Conservation (phyloP, 2,113 vertebrate species). For the Neogale vison region DNA sequence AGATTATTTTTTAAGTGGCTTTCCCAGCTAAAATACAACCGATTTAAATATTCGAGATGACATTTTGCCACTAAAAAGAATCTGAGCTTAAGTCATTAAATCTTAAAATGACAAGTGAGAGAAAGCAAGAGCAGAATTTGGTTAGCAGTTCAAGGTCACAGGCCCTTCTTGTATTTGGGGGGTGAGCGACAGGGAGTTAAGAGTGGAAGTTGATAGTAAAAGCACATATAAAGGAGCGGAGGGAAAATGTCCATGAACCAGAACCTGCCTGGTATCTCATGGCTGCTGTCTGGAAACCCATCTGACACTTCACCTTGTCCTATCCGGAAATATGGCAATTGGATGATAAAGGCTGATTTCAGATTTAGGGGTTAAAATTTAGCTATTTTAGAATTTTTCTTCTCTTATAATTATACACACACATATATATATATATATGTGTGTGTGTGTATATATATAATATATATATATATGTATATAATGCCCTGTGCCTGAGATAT, state of each 20-base stretch:
- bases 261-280: not conserved
- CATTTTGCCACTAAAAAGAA: slow-evolving; percentile 16
- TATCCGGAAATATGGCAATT: slow-evolving; percentile 32
- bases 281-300: not conserved
- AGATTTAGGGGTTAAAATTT: not conserved
- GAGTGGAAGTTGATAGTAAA: not conserved
- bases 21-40: slow-evolving; percentile 10
- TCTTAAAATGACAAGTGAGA: slow-evolving; percentile 12
- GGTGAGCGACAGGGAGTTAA: not conserved
- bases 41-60: slow-evolving; percentile 41
- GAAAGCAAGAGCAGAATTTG: not conserved
- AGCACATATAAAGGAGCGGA: not conserved
- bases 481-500: too few relatives aligned
- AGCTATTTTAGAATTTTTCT: slow-evolving; percentile 1
- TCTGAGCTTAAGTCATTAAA: slow-evolving; percentile 38
- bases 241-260: not conserved
- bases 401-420: not conserved
- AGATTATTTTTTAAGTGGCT: slow-evolving; percentile 9
- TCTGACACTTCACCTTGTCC: not conserved
- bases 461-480: not conserved
- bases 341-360: not conserved
- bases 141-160: not conserved
- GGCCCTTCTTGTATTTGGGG: not conserved
- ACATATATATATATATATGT: not conserved
- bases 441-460: not conserved